Conservation (phyloP, 2,888 invertebrate genomes). For the Ligdia adustata region DNA sequence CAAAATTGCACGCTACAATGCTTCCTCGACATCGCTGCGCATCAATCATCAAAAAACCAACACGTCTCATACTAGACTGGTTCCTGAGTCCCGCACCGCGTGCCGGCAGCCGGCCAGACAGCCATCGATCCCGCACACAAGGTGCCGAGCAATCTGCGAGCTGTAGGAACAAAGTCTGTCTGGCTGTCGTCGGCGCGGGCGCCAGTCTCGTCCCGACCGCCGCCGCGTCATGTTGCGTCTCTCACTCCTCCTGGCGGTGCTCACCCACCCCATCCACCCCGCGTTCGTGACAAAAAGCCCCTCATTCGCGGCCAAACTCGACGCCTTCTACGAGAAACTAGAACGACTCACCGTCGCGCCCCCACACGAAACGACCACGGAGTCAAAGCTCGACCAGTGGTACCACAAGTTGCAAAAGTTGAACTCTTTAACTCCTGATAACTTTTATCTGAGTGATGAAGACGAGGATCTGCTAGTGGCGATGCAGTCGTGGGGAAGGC, state of each 20-base stretch:
- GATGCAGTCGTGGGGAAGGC: constrained; percentile 63
- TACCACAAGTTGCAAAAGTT: constrained; percentile 64
- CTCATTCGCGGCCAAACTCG: constrained; percentile 59
- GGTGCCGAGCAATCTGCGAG: too few species aligned
- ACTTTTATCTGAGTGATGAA: constrained; percentile 57
- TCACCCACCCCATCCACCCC: constrained; percentile 55
- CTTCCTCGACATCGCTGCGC: background rate
- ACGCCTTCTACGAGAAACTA: constrained; percentile 64
- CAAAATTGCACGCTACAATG: constrained; percentile 8
- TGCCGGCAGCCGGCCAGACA: constrained; percentile 7
- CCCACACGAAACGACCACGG: constrained; percentile 35
- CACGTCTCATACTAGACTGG: constrained; percentile 7
- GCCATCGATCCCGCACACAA: too few species aligned
- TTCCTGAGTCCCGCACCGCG: constrained; percentile 17
- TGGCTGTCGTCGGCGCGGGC: constrained; percentile 8
- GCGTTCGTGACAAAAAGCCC: constrained; percentile 65
- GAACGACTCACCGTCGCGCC: constrained; percentile 59
- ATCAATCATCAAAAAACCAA: constrained; percentile 24
- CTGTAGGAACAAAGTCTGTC: background rate
- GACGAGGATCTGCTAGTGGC: constrained; percentile 66
- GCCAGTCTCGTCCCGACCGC: constrained; percentile 56
- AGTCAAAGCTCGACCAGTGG: constrained; percentile 45
- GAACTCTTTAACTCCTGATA: constrained; percentile 58
- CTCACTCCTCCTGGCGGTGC: constrained; percentile 52
- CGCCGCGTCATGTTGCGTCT: constrained; percentile 64